Evolutionary conservation across 2,888 invertebrate species (phyloP).

Genomic region (Vandiemenella viatica): DNA sequence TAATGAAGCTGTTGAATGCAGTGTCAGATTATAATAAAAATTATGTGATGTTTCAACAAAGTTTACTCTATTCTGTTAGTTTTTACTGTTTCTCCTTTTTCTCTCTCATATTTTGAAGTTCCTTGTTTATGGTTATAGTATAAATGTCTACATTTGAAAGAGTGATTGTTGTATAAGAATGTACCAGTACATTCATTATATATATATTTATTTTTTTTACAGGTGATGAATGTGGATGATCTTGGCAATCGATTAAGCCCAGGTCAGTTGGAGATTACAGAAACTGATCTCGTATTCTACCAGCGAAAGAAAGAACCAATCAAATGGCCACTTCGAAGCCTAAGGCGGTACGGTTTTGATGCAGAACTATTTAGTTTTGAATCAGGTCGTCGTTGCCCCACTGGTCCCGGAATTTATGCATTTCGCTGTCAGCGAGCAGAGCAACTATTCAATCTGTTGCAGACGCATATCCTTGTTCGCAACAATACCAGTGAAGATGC

Average conservation of each 20-base stretch:
- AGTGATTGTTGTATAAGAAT: too few relatives aligned
- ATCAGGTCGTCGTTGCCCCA: slow-evolving; percentile 65
- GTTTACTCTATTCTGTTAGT: too few relatives aligned
- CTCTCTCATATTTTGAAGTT: too few relatives aligned
- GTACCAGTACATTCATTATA: too few relatives aligned
- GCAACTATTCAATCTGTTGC: slow-evolving; percentile 70
- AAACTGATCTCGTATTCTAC: slow-evolving; percentile 63
- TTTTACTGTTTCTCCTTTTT: too few relatives aligned
- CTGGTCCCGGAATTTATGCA: slow-evolving; percentile 88
- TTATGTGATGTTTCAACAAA: too few relatives aligned
- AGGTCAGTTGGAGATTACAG: slow-evolving; percentile 77
- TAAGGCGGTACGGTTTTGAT: slow-evolving; percentile 85
- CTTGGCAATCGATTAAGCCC: slow-evolving; percentile 44
- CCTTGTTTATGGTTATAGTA: too few relatives aligned
- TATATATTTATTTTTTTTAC: slow-evolving; percentile 27
- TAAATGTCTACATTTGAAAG: too few relatives aligned
- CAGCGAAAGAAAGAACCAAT: slow-evolving; percentile 64
- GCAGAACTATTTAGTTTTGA: slow-evolving; percentile 86
- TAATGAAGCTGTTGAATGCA: too few relatives aligned
- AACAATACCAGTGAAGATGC: slow-evolving; percentile 31
- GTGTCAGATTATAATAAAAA: too few relatives aligned
- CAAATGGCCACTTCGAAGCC: slow-evolving; percentile 76
- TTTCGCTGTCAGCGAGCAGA: slow-evolving; percentile 81
- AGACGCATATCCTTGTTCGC: slow-evolving; percentile 63
- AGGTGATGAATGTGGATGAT: slow-evolving; percentile 38